Percentiles rank a stretch among this genome's conserved stretches.
Conservation (phyloP, 2,888 invertebrate species). For the Sminthurides aquaticus region DNA sequence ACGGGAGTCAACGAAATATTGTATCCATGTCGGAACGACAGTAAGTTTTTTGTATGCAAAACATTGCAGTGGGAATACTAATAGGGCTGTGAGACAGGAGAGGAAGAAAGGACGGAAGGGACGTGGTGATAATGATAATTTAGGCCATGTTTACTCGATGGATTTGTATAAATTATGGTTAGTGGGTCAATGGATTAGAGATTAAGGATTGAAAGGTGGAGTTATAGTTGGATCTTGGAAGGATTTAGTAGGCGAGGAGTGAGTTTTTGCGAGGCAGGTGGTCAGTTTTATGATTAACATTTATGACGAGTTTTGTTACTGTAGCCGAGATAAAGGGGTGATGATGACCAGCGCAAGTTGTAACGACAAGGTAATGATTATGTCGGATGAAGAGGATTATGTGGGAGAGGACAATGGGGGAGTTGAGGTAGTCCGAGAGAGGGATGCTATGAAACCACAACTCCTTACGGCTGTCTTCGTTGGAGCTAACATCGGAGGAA, state of each 20-base stretch:
- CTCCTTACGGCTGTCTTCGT: conserved; percentile 22
- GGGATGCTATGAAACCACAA: conserved; percentile 17
- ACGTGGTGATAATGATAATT: neutral
- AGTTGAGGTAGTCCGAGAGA: no score
- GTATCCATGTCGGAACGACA: conserved; percentile 2
- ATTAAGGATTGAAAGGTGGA: no score
- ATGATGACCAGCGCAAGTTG: neutral
- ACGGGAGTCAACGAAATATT: neutral
- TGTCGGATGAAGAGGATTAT: neutral
- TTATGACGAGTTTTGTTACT: no score
- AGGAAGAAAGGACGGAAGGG: no score
- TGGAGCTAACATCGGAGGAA: conserved; percentile 38
- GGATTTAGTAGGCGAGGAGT: no score
- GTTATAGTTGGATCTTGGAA: no score
- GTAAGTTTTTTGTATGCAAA: conserved; percentile 5
- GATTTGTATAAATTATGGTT: neutral
- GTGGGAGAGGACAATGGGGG: neutral
- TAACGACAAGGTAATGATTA: neutral
- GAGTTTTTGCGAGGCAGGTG: no score
- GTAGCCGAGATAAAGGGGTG: no score
- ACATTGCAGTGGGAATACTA: no score
- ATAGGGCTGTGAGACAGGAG: no score
- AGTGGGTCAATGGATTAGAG: neutral
- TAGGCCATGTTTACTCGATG: neutral
- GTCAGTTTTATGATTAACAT: no score